Conservation (phyloP, 2,113 vertebrate genomes). For the Pteropus alecto region DNA sequence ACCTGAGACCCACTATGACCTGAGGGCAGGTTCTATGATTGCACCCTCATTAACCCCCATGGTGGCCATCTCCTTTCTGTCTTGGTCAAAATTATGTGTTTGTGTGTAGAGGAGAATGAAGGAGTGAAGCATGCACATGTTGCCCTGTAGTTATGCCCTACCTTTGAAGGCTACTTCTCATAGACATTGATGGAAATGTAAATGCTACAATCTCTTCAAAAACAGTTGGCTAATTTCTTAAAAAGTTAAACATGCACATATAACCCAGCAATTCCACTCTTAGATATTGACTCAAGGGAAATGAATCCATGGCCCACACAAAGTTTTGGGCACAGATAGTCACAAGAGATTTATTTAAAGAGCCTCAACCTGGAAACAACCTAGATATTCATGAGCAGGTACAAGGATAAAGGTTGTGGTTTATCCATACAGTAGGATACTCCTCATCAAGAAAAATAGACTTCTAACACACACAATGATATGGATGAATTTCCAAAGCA, state of each 20-base stretch:
- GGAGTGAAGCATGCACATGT: no score
- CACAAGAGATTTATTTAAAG: background rate
- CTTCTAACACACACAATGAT: background rate
- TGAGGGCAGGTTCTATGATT: background rate
- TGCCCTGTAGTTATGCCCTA: background rate
- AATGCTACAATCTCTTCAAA: background rate
- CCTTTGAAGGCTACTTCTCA: background rate
- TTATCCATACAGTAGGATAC: background rate
- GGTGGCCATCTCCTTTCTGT: background rate
- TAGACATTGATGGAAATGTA: background rate
- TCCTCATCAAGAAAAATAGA: background rate
- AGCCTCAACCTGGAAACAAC: background rate
- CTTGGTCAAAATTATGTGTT: background rate
- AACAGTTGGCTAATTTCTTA: background rate
- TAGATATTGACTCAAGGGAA: background rate
- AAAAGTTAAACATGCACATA: background rate
- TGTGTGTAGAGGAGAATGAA: background rate
- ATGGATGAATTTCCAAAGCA: background rate
- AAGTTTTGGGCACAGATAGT: background rate
- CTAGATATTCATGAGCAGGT: background rate
- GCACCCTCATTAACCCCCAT: accelerated
- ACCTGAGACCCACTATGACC: background rate
- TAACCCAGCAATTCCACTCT: background rate
- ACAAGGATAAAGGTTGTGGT: background rate
- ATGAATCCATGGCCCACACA: background rate